A percentile compares a stretch with the other conserved stretches of the same genome.
Conservation (phyloP, 1,140 invertebrate species). For the Liolophura sinensis region DNA sequence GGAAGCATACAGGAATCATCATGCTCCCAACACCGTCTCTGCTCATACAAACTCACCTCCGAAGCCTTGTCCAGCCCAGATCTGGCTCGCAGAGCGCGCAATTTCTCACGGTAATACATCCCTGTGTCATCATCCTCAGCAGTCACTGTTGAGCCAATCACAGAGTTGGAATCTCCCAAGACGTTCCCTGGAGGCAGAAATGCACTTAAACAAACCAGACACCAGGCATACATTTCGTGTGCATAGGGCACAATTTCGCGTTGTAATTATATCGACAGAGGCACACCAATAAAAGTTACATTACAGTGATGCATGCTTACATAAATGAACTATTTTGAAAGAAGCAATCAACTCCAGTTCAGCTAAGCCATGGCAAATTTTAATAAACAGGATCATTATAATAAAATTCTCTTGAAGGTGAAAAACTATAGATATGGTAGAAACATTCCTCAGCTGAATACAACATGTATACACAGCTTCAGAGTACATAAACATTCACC, state of each 20-base stretch:
- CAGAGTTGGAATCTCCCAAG: background rate
- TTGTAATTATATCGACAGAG: background rate
- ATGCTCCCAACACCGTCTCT: too few species aligned
- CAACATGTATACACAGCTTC: too few species aligned
- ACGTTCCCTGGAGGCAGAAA: background rate
- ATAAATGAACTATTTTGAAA: too few species aligned
- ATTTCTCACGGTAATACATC: constrained; percentile 42
- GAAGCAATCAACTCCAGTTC: too few species aligned
- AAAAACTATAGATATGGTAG: too few species aligned
- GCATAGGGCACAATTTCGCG: background rate
- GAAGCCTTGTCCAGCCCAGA: constrained; percentile 45
- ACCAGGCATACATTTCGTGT: background rate
- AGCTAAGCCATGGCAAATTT: too few species aligned
- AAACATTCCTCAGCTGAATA: too few species aligned
- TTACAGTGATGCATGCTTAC: background rate
- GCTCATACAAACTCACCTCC: too few species aligned
- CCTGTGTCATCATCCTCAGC: constrained; percentile 4
- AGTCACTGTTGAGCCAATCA: background rate
- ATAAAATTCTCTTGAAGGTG: too few species aligned
- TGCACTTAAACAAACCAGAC: background rate
- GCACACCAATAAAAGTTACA: background rate
- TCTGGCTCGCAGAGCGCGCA: constrained; percentile 38
- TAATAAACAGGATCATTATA: too few species aligned
- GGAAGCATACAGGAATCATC: too few species aligned
- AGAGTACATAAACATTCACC: too few species aligned